Conservation (phyloP, 2,113 vertebrate species). For the Protobothrops flavoviridis region DNA sequence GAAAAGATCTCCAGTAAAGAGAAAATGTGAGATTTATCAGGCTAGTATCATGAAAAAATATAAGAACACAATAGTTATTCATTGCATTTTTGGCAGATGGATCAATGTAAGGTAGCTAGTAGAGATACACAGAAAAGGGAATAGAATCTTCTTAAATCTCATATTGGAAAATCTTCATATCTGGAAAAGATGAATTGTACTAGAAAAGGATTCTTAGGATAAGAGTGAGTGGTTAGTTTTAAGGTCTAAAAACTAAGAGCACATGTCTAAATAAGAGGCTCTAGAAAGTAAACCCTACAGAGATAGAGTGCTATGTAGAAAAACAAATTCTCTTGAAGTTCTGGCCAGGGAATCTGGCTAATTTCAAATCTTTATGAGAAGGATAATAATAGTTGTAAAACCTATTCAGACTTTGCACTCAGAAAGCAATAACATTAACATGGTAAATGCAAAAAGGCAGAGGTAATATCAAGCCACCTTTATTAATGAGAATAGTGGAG, state of each 20-base stretch:
- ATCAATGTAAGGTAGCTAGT: background rate
- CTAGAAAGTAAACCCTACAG: conserved; percentile 20
- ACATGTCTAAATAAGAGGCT: background rate
- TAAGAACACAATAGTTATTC: background rate
- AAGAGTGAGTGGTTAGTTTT: conserved; percentile 6
- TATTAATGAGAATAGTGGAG: background rate
- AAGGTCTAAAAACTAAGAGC: conserved; percentile 15
- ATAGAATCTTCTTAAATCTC: conserved; percentile 19
- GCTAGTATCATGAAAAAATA: background rate
- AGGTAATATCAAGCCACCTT: background rate
- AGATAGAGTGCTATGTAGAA: background rate
- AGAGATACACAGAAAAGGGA: background rate
- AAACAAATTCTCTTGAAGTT: background rate
- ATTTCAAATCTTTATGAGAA: background rate
- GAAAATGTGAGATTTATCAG: background rate
- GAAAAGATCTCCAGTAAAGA: conserved; percentile 7
- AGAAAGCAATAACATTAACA: background rate
- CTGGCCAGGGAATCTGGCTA: background rate
- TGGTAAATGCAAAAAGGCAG: background rate
- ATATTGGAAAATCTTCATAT: conserved; percentile 16
- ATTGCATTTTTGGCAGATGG: background rate
- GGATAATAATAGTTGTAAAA: background rate
- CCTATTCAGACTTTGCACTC: background rate
- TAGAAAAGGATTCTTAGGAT: background rate
- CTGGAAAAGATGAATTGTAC: conserved; percentile 14